These are phyloP conservation scores for Pentamera pediparva DNA, from an alignment of 53 echinoderm and acorn worm genomes.

Conservation along the genomic window DNA sequence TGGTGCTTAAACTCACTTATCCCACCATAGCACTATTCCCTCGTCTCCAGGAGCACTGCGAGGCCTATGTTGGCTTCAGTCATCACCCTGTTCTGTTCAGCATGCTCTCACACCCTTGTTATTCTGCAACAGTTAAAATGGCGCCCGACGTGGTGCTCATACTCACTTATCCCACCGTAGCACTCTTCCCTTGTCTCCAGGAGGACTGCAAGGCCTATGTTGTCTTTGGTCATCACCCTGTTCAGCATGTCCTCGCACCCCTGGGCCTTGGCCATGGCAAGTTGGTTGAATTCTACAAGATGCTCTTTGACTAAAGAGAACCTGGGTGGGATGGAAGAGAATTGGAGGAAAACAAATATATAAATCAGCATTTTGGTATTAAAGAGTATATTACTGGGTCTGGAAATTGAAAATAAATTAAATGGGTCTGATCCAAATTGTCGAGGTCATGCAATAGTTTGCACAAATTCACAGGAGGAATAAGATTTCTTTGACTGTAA, in stretches of 20 bases:
- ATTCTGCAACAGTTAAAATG: constrained; percentile 56
- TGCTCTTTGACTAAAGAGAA: constrained; percentile 93
- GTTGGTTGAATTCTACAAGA: constrained; percentile 93
- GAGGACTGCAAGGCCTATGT: constrained; percentile 83
- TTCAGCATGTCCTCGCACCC: constrained; percentile 99
- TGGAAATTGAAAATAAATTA: too few species aligned
- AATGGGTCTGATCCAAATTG: too few species aligned
- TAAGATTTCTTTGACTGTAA: too few species aligned
- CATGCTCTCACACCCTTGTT: constrained; percentile 89
- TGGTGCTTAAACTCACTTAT: too few species aligned
- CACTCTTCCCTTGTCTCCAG: constrained; percentile 87
- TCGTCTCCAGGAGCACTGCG: constrained; percentile 79
- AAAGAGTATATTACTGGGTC: background rate
- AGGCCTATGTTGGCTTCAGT: constrained; percentile 96
- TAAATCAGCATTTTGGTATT: background rate
- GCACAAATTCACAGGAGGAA: too few species aligned
- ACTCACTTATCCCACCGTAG: constrained; percentile 71
- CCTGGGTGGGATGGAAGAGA: constrained; percentile 35
- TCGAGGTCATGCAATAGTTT: too few species aligned
- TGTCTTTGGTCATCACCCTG: constrained; percentile 99
- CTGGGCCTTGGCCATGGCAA: constrained; percentile 96
- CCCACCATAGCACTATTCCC: constrained; percentile 73
- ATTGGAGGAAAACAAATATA: background rate
- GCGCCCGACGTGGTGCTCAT: too few species aligned
- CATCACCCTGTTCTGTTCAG: constrained; percentile 74